phyloP scores from a whole-genome alignment of 2,797 vertebrate species.

The Orientallactaga sibirica region DNA sequence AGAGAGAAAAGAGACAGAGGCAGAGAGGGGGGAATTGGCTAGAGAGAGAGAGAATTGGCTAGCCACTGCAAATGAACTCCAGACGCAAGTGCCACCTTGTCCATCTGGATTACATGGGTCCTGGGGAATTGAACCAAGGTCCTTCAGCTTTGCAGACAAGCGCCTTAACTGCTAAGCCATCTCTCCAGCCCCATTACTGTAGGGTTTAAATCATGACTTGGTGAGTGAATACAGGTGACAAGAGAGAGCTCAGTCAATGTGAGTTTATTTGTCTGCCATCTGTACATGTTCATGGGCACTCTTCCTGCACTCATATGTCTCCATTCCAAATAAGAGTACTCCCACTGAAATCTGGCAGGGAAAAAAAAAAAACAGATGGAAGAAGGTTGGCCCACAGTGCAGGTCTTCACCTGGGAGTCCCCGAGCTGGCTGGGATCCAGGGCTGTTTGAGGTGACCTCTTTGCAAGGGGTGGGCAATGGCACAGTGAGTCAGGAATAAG shows the following conservation, averaged over 20 bases:
- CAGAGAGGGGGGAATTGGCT: too few relatives aligned
- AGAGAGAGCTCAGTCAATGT: neutral
- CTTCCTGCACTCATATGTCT: neutral
- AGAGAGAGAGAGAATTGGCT: too few relatives aligned
- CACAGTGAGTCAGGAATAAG: neutral
- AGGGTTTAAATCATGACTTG: neutral
- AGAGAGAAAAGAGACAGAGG: too few relatives aligned
- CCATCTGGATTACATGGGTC: too few relatives aligned
- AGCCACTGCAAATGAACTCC: too few relatives aligned
- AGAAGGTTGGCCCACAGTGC: neutral
- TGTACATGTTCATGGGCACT: neutral
- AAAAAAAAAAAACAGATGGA: neutral
- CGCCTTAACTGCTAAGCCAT: too few relatives aligned
- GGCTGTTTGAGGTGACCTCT: neutral
- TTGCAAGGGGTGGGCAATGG: neutral
- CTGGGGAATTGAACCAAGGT: too few relatives aligned
- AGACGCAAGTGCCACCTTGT: too few relatives aligned
- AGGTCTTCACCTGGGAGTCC: neutral
- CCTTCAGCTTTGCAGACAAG: too few relatives aligned
- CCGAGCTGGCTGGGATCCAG: neutral
- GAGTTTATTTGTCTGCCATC: neutral
- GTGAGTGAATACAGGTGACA: neutral
- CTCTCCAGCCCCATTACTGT: neutral
- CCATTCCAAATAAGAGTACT: neutral
- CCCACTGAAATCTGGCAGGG: neutral